A percentile compares a stretch with the other conserved stretches of the same genome.
phyloP scores from a whole-genome alignment of 2,888 invertebrate genomes.

The Thereva unica region DNA sequence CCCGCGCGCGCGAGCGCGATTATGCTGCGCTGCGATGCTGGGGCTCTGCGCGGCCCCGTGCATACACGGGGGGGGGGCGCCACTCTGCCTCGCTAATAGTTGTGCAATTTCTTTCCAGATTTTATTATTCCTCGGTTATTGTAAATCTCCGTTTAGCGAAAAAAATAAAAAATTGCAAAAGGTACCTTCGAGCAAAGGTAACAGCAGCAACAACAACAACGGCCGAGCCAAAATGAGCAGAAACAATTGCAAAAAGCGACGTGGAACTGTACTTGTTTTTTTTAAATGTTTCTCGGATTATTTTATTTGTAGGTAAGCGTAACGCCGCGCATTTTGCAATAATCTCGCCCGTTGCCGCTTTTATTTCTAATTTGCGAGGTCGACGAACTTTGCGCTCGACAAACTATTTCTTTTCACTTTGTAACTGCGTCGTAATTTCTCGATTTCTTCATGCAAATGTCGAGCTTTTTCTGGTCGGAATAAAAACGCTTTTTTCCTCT shows the following conservation, averaged over 20 bases:
- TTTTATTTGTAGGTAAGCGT: slow-evolving; percentile 24
- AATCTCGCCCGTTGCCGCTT: neutral
- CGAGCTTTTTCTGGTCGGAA: slow-evolving; percentile 3
- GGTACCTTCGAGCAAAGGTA: slow-evolving; percentile 2
- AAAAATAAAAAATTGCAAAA: neutral
- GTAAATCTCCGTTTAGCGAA: neutral
- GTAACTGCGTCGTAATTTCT: slow-evolving; percentile 34
- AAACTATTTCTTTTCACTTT: slow-evolving; percentile 41
- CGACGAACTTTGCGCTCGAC: slow-evolving; percentile 36
- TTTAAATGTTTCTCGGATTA: neutral
- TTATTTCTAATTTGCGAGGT: slow-evolving; percentile 33
- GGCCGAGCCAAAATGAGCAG: slow-evolving; percentile 10
- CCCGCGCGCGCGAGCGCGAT: too few relatives aligned
- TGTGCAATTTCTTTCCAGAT: slow-evolving; percentile 25
- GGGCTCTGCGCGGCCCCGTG: too few relatives aligned
- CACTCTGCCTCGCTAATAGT: slow-evolving; percentile 2
- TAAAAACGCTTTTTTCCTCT: too few relatives aligned
- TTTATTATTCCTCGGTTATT: slow-evolving; percentile 19
- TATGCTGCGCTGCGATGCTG: too few relatives aligned
- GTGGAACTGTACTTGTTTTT: slow-evolving; percentile 27
- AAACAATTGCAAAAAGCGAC: slow-evolving; percentile 19
- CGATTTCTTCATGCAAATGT: slow-evolving; percentile 32
- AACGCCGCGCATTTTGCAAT: slow-evolving; percentile 17
- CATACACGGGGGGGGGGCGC: too few relatives aligned
- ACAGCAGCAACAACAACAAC: slow-evolving; percentile 4